phyloP scores from a whole-genome alignment of 1,140 invertebrate genomes.

The Drosophila kohkoa region DNA sequence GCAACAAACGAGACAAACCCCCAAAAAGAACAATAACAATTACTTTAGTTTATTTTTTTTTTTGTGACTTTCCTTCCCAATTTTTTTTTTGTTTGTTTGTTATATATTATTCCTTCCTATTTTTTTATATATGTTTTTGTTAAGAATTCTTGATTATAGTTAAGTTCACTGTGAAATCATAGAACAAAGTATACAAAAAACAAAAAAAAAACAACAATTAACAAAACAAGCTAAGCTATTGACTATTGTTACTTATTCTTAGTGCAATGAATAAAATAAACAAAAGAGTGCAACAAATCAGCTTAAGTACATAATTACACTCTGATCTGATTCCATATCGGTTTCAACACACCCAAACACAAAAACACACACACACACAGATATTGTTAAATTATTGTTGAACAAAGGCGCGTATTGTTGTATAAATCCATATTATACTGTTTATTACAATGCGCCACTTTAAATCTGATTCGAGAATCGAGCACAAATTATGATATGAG shows the following conservation, averaged over 20 bases:
- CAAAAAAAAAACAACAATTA: conserved; percentile 1
- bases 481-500: conserved; percentile 27
- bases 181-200: conserved; percentile 23
- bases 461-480: conserved; percentile 14
- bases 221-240: conserved; percentile 14
- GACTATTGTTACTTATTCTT: conserved; percentile 45
- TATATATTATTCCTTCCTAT: conserved; percentile 4
- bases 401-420: conserved; percentile 15
- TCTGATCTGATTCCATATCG: conserved; percentile 7
- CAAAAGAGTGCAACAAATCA: neutral
- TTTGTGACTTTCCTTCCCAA: neutral
- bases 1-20: neutral
- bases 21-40: neutral
- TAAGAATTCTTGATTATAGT: conserved; percentile 8
- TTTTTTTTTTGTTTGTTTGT: conserved; percentile 13
- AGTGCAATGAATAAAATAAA: conserved; percentile 22
- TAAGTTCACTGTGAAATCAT: conserved; percentile 34
- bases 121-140: conserved; percentile 5
- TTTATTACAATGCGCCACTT: neutral
- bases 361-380: neutral
- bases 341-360: conserved; percentile 8
- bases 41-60: conserved; percentile 5
- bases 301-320: conserved; percentile 13
- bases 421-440: conserved; percentile 23
- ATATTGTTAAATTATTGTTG: conserved; percentile 27